Evolutionary conservation across 1,140 invertebrate genomes (phyloP), one percentile per base, ranked within the genome.

Genomic region (Cotesia typhae): DNA sequence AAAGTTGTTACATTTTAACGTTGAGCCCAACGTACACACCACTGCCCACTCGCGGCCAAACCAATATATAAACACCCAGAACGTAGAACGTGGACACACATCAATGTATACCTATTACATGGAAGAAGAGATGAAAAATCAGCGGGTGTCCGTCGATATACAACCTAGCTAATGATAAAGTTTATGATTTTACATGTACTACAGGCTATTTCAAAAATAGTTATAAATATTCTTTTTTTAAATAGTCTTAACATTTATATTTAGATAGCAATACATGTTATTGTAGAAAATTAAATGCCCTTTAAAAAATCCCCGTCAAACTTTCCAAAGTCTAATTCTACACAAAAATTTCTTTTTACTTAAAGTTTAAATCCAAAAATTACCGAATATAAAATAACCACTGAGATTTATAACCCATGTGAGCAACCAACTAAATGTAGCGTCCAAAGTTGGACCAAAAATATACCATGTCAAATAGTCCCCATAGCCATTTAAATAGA

Each of bases 341-440:
- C 28, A 28, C 28, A 28, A 28, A 28, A 28, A 28, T 1, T 28
- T 28, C 1, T 3, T 28, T 28, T 28, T 28, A 28, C 28, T 28
- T 0, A 28, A 28, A 28, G 28, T 28, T 2, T 28, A 28, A 28
- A 28, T 28, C 28, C 28, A 28, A 17, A n/a, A 57, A 57, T 57
- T 6, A 12, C n/a, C 12, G n/a, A 57, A 20, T 57, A 14, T 9
- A 3, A n/a, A 14, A 57, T 20, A 20, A 1, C n/a, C 79, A 70
- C 41, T 47, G 41, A 47, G 75, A 82, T 82, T 76, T 74, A 73
- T 82, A 82, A 82, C 82, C 78, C 76, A 69, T 69, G 76, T 75
- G 76, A 82, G 82, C 80, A 80, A 82, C 80, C 82, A 81, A 81
- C 79, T 82, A 81, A 83, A 82, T 78, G 78, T 74, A 75, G 59